Conservation (phyloP, 2,888 invertebrate species). For the Osmoderma eremita region DNA sequence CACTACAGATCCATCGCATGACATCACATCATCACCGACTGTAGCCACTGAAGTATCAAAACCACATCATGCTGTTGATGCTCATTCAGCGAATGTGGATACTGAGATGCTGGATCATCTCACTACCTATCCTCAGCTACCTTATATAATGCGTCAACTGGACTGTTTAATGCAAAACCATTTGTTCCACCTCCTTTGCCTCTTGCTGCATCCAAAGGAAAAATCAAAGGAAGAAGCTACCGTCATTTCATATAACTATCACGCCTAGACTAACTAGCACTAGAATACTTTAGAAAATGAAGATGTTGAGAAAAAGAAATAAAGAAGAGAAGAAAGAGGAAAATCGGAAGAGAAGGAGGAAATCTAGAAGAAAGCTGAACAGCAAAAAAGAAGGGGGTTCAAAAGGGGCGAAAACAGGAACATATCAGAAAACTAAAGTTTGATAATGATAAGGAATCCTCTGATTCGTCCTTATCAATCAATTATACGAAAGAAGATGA, state of each 20-base stretch:
- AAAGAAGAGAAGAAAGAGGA: too few species aligned
- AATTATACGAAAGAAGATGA: background rate
- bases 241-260: too few species aligned
- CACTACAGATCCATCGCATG: background rate
- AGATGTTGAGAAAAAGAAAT: too few species aligned
- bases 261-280: too few species aligned
- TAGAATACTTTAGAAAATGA: too few species aligned
- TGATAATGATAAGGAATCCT: background rate
- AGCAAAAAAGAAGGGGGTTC: background rate
- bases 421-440: background rate
- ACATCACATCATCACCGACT: background rate
- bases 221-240: too few species aligned
- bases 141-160: background rate
- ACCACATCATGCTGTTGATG: background rate
- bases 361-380: background rate
- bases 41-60: background rate
- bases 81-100: constrained; percentile 5
- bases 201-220: background rate
- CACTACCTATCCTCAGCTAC: background rate
- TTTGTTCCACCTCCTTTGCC: background rate
- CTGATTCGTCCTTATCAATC: background rate
- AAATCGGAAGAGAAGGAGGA: background rate
- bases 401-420: background rate
- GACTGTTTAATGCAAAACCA: constrained; percentile 1
- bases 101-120: background rate